phyloP scores from a whole-genome alignment of 2,113 vertebrate species.

The Andinoacara biseriatus region DNA sequence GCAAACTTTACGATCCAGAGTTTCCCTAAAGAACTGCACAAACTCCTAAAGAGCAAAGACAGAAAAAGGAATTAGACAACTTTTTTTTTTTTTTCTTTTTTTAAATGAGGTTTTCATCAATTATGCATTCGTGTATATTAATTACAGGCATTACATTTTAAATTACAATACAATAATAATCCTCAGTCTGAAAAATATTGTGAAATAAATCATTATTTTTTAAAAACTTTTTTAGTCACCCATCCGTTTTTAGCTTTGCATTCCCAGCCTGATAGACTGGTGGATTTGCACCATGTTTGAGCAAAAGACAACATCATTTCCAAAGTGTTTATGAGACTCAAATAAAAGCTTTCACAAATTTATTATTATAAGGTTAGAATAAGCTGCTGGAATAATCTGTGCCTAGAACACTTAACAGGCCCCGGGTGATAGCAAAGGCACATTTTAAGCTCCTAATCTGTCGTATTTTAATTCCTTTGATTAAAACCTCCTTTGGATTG shows the following conservation, averaged over 20 bases:
- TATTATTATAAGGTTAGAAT: neutral
- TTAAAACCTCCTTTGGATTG: neutral
- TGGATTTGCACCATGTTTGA: too few relatives aligned
- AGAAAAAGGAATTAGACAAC: neutral
- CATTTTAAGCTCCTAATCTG: neutral
- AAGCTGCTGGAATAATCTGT: neutral
- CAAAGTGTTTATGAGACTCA: too few relatives aligned
- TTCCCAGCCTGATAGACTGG: too few relatives aligned
- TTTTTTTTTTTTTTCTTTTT: neutral
- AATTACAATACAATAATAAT: neutral
- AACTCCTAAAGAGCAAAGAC: conserved; percentile 83
- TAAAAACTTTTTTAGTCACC: too few relatives aligned
- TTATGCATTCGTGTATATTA: too few relatives aligned
- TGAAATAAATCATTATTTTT: too few relatives aligned
- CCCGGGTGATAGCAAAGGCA: neutral
- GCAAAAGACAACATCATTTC: too few relatives aligned
- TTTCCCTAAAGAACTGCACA: conserved; percentile 82
- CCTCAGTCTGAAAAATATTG: neutral
- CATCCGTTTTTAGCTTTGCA: too few relatives aligned
- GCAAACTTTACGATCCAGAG: conserved; percentile 75
- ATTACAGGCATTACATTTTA: neutral
- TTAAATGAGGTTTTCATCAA: neutral
- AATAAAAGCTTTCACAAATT: neutral
- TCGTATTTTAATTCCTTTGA: neutral
- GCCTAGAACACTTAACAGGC: neutral